These are phyloP conservation scores for Timema cristinae DNA, from an alignment of 2,888 invertebrate genomes.

Conservation along the genomic window DNA sequence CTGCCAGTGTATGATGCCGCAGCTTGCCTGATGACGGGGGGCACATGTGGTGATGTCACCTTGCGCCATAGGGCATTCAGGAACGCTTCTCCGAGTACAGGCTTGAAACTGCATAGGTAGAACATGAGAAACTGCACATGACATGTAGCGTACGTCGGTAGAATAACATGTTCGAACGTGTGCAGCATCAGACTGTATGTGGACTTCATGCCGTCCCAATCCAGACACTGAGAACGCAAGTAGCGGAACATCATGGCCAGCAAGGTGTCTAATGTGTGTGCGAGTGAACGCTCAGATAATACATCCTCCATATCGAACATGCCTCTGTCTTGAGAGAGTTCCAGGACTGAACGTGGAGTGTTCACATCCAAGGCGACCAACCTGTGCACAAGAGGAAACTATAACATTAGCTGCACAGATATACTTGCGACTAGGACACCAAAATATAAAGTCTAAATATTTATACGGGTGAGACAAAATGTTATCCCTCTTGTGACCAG, in stretches of 20 bases:
- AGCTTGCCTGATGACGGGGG: constrained; percentile 62
- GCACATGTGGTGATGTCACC: constrained; percentile 61
- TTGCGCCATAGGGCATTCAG: constrained; percentile 69
- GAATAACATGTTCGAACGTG: constrained; percentile 73
- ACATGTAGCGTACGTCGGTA: constrained; percentile 78
- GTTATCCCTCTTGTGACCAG: no score
- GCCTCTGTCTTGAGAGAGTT: constrained; percentile 43
- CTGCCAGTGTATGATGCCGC: constrained; percentile 72
- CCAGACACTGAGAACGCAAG: constrained; percentile 56
- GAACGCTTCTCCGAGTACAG: constrained; percentile 58
- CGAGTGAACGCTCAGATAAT: constrained; percentile 52
- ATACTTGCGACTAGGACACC: constrained; percentile 29
- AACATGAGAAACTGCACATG: constrained; percentile 77
- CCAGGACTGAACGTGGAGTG: constrained; percentile 57
- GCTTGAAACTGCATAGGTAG: constrained; percentile 64
- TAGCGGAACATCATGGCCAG: constrained; percentile 70
- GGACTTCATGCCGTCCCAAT: constrained; percentile 55
- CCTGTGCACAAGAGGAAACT: constrained; percentile 46
- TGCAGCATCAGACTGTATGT: constrained; percentile 58
- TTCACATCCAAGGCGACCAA: constrained; percentile 72
- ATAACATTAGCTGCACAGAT: constrained; percentile 9
- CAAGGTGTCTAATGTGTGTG: constrained; percentile 69
- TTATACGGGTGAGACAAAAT: no score
- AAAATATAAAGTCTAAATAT: constrained; percentile 24
- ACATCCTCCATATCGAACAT: constrained; percentile 39